These are phyloP conservation scores for Solea senegalensis DNA, from an alignment of 2,113 vertebrate genomes.

Conservation along the genomic window DNA sequence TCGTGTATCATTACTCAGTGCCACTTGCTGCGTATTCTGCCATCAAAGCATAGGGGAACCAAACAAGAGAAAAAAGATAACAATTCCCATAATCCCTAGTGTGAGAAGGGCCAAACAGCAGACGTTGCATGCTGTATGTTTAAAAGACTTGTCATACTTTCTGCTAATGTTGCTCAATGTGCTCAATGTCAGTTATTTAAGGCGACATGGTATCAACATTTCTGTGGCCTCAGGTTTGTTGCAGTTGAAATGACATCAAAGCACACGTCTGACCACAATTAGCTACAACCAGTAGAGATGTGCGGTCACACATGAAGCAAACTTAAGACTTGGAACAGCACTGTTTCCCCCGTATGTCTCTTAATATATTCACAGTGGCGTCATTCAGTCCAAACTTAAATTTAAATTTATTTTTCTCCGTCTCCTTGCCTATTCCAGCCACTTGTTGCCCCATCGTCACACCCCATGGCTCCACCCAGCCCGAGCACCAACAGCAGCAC, in stretches of 20 bases:
- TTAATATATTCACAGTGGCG: not conserved
- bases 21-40: too few relatives aligned
- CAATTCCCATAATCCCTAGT: too few relatives aligned
- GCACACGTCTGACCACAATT: not conserved
- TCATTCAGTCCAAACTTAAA: not conserved
- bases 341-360: too few relatives aligned
- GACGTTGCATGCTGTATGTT: too few relatives aligned
- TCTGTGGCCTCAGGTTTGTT: not conserved
- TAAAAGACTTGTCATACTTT: too few relatives aligned
- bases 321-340: not conserved
- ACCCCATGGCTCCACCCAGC: constrained; percentile 98
- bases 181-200: too few relatives aligned
- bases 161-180: too few relatives aligned
- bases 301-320: not conserved
- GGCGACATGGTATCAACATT: too few relatives aligned
- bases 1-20: too few relatives aligned
- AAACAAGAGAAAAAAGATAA: too few relatives aligned
- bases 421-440: constrained; percentile 82
- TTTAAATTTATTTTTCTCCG: constrained; percentile 1
- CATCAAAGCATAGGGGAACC: too few relatives aligned
- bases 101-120: too few relatives aligned
- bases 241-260: not conserved
- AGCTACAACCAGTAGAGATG: not conserved
- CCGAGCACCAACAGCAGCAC: constrained; percentile 96
- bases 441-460: constrained; percentile 85